A percentile compares a stretch with the other conserved stretches of the same genome.
Conservation (phyloP, 2,113 vertebrate species). For the Tachycineta bicolor region DNA sequence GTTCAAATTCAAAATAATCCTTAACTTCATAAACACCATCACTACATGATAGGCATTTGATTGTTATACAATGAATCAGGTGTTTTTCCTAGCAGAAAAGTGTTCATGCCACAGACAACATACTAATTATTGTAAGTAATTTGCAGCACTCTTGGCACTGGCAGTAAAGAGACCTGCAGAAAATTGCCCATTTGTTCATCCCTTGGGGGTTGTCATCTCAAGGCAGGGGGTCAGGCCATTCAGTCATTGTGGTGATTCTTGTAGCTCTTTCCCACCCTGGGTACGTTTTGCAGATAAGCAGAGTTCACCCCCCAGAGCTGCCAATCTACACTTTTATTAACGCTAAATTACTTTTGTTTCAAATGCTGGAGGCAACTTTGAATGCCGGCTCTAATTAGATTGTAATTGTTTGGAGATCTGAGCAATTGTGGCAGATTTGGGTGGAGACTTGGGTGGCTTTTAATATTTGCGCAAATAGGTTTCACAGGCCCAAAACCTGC, state of each 20-base stretch:
- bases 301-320: slow-evolving; percentile 48
- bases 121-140: slow-evolving; percentile 51
- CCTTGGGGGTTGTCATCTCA: slow-evolving; percentile 32
- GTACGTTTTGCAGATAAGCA: neutral
- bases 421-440: slow-evolving; percentile 46
- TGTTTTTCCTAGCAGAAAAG: slow-evolving; percentile 5
- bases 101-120: slow-evolving; percentile 29
- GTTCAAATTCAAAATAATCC: slow-evolving; percentile 18
- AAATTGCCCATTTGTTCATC: slow-evolving; percentile 47
- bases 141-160: slow-evolving; percentile 23
- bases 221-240: slow-evolving; percentile 41
- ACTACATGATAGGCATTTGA: neutral
- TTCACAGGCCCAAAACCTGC: neutral
- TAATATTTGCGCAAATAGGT: neutral
- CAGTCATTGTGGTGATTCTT: neutral
- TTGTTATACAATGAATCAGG: slow-evolving; percentile 9
- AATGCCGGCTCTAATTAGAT: slow-evolving; percentile 63
- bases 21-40: slow-evolving; percentile 1
- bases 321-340: slow-evolving; percentile 66
- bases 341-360: slow-evolving; percentile 67
- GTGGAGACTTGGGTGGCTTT: neutral
- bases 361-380: slow-evolving; percentile 62
- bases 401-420: slow-evolving; percentile 53
- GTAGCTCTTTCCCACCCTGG: neutral
- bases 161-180: slow-evolving; percentile 13